Percentiles rank a stretch among this genome's conserved stretches.
Conservation (phyloP, 2,113 vertebrate genomes). For the Embiotoca jacksoni region DNA sequence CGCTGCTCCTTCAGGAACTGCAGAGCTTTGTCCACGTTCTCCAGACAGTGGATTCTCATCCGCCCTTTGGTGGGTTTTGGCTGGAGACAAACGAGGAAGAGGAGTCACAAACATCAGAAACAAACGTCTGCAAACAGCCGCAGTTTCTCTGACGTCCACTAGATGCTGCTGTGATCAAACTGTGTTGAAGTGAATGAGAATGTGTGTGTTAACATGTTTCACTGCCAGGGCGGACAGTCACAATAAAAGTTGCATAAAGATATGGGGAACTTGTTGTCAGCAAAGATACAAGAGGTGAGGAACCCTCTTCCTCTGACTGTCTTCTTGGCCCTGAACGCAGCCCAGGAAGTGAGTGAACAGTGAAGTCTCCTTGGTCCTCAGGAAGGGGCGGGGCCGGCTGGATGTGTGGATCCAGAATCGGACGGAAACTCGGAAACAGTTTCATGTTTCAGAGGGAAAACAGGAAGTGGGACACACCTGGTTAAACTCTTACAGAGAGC, state of each 20-base stretch:
- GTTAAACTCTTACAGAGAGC: background rate
- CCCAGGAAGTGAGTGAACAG: background rate
- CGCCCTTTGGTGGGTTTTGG: constrained; percentile 97
- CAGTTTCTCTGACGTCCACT: background rate
- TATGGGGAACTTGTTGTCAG: too few species aligned
- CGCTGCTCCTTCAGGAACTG: constrained; percentile 98
- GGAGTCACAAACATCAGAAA: background rate
- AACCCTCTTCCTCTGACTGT: too few species aligned
- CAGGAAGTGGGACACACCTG: constrained; percentile 54
- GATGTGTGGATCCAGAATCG: too few species aligned
- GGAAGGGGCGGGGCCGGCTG: background rate
- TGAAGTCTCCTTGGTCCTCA: background rate
- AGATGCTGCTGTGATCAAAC: background rate
- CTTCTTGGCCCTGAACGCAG: background rate
- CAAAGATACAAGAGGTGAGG: too few species aligned
- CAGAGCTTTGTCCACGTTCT: constrained; percentile 97
- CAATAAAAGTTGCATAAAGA: too few species aligned
- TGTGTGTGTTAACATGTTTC: too few species aligned
- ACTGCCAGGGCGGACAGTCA: too few species aligned
- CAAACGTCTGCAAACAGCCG: background rate
- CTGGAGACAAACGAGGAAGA: constrained; percentile 67
- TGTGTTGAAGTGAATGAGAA: too few species aligned
- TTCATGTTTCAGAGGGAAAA: constrained; percentile 16
- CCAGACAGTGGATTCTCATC: constrained; percentile 98
- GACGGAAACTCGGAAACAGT: too few species aligned